Evolutionary conservation across 2,113 vertebrate genomes (phyloP).

Genomic region (Tragulus kanchil): DNA sequence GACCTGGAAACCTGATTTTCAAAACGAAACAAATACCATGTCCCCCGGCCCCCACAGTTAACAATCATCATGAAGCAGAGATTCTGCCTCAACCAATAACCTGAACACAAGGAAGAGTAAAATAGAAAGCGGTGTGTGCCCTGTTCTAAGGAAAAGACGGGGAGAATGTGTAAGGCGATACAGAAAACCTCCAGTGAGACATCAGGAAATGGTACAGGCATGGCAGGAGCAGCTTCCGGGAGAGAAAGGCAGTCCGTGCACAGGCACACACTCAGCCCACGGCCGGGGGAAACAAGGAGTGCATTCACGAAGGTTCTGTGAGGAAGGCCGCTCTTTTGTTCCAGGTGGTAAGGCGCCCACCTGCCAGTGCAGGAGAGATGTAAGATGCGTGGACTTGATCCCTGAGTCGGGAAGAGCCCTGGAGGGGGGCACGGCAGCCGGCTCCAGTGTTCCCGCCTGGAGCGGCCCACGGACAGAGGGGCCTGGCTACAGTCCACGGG

Average conservation of each 20-base stretch:
- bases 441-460: no score
- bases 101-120: neutral
- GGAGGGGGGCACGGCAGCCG: no score
- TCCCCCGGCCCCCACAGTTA: neutral
- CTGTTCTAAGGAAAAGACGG: neutral
- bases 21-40: neutral
- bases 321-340: neutral
- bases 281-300: neutral
- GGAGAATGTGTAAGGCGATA: neutral
- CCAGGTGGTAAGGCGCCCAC: no score
- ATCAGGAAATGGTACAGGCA: neutral
- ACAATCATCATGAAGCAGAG: neutral
- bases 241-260: neutral
- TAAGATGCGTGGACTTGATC: no score
- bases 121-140: neutral
- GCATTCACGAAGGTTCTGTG: conserved; percentile 15
- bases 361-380: no score
- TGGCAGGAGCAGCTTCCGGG: neutral
- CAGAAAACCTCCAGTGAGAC: conserved; percentile 14
- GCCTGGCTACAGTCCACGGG: no score
- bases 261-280: neutral
- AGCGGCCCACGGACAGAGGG: no score
- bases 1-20: conserved; percentile 48
- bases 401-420: no score
- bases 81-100: neutral